A percentile compares a stretch with the other conserved stretches of the same genome.
phyloP scores from a whole-genome alignment of 2,113 vertebrate genomes.

The Rhizomys pruinosus region DNA sequence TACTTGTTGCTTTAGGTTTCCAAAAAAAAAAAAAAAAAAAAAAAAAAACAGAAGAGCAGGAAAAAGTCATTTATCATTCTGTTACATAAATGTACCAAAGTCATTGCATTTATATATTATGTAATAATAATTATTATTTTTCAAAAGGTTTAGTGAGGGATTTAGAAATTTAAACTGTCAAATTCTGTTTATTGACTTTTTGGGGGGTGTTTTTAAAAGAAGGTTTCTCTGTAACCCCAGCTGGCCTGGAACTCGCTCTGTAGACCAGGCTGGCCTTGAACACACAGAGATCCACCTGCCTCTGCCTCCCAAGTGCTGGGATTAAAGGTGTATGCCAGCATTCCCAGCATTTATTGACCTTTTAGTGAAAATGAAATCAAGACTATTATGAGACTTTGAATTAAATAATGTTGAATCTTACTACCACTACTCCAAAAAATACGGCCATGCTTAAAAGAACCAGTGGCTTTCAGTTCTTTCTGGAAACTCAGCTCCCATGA shows the following conservation, averaged over 20 bases:
- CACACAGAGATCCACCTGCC: no score
- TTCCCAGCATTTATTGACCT: slow-evolving; percentile 24
- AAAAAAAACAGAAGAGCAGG: background rate
- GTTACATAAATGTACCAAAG: background rate
- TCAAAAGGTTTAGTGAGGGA: background rate
- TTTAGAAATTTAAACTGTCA: slow-evolving; percentile 20
- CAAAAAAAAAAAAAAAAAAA: no score
- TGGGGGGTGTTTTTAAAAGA: no score
- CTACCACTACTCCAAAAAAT: background rate
- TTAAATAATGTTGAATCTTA: background rate
- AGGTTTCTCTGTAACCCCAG: no score
- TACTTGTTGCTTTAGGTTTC: background rate
- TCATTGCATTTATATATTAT: background rate
- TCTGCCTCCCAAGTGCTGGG: no score
- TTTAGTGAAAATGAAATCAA: slow-evolving; percentile 8
- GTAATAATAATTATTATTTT: background rate
- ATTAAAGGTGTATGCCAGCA: no score
- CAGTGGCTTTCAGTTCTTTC: background rate
- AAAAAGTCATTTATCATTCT: background rate
- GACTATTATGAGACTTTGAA: background rate
- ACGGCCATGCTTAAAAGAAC: background rate
- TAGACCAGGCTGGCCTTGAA: no score
- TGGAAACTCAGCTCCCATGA: background rate
- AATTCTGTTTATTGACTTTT: slow-evolving; percentile 27
- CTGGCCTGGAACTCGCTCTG: no score